Percentiles rank a stretch among this genome's conserved stretches.
Evolutionary conservation across 2,888 invertebrate genomes (phyloP).

Genomic region (Phengaris arion): DNA sequence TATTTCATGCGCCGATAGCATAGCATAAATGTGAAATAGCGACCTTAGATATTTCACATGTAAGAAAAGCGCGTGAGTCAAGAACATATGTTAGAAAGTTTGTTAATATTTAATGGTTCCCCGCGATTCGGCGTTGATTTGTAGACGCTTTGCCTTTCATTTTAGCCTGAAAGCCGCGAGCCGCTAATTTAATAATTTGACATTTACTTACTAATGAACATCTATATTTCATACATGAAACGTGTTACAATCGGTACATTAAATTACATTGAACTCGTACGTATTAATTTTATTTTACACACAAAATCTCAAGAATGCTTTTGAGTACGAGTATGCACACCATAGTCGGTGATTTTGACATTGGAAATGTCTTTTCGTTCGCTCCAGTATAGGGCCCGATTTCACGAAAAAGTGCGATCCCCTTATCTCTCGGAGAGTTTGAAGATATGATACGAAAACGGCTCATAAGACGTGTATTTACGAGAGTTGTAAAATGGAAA

Average conservation of each 20-base stretch:
- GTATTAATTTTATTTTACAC: too few relatives aligned
- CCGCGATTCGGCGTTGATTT: conserved; percentile 64
- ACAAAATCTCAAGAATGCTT: too few relatives aligned
- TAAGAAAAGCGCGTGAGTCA: conserved; percentile 56
- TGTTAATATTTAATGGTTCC: conserved; percentile 75
- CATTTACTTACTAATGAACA: conserved; percentile 42
- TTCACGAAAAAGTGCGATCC: too few relatives aligned
- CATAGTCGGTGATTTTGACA: too few relatives aligned
- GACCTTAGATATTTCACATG: conserved; percentile 37
- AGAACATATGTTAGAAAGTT: conserved; percentile 75
- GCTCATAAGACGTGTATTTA: too few relatives aligned
- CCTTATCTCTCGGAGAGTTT: too few relatives aligned
- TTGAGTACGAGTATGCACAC: too few relatives aligned
- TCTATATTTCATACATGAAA: background rate
- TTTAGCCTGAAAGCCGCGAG: conserved; percentile 56
- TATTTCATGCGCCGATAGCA: background rate
- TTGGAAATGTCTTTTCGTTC: too few relatives aligned
- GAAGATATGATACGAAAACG: too few relatives aligned
- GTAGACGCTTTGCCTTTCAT: conserved; percentile 64
- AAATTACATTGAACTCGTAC: too few relatives aligned
- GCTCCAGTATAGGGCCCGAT: too few relatives aligned
- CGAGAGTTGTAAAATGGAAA: too few relatives aligned
- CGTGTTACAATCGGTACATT: background rate
- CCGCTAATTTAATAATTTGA: conserved; percentile 70
- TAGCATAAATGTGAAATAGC: conserved; percentile 30